Conservation (phyloP, 2,113 vertebrate species). For the Macroglossus sobrinus region DNA sequence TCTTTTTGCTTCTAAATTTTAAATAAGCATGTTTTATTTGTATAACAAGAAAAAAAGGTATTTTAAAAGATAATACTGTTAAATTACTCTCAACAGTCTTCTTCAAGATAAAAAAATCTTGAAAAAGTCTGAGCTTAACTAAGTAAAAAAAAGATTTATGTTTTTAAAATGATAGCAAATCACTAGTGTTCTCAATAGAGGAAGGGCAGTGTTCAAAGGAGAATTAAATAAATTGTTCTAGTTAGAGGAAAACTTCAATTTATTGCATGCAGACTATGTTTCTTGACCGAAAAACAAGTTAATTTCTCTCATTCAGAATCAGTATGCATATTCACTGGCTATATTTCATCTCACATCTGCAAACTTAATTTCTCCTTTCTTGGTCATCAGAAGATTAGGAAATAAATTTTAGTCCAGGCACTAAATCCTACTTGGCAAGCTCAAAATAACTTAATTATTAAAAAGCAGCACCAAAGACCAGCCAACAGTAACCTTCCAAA, state of each 20-base stretch:
- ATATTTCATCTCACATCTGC: constrained; percentile 64
- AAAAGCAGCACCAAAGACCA: constrained; percentile 56
- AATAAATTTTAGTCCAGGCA: constrained; percentile 66
- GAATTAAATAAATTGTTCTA: constrained; percentile 61
- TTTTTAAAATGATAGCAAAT: constrained; percentile 44
- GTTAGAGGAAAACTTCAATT: constrained; percentile 61
- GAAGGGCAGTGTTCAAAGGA: constrained; percentile 53
- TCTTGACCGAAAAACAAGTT: constrained; percentile 58
- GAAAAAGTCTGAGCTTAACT: constrained; percentile 34
- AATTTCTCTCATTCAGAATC: constrained; percentile 57
- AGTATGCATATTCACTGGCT: constrained; percentile 54
- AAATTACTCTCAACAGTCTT: constrained; percentile 36
- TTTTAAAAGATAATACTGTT: constrained; percentile 44
- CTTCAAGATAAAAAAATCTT: background rate
- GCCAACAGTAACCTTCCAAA: constrained; percentile 27
- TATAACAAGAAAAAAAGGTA: background rate
- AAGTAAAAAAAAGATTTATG: constrained; percentile 41
- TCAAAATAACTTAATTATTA: constrained; percentile 72
- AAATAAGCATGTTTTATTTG: background rate
- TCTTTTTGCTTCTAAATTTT: constrained; percentile 40
- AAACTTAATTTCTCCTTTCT: constrained; percentile 66
- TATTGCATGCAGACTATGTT: constrained; percentile 36
- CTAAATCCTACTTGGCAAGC: constrained; percentile 59
- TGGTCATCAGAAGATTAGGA: constrained; percentile 62
- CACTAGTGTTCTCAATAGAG: constrained; percentile 48